Evolutionary conservation across 2,888 invertebrate species (phyloP), one percentile per base, ranked within the genome.

Genomic region (Portevinia maculata): DNA sequence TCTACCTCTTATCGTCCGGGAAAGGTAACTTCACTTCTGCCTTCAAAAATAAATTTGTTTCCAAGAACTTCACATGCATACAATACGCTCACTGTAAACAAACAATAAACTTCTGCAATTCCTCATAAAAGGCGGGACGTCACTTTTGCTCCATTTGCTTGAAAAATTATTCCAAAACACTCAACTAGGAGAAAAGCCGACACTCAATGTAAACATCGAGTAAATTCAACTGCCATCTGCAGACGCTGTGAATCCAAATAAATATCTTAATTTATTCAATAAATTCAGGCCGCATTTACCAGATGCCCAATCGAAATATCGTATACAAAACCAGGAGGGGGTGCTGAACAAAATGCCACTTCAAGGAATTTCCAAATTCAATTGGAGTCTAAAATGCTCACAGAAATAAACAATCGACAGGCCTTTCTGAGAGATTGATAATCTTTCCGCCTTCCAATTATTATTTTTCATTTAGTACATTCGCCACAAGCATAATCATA

Each of bases 251-350:
- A 52, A 60, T 67, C 15, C 17, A 67, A 59, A 67, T 44, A 67
- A 67, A 67, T 24, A 24, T 50, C 57, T 32, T 41, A 21, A 53
- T 75, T 75, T 75, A 75, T 75, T 52, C 44, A 50, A 39, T 41
- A 30, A 59, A 39, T 48, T 55, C 37, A 30, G 15, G 9, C 30
- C 46, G 55, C 17, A 39, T 3, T 6, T 24, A 28, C 41, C 41
- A 71, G 34, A 60, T 34, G 52, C 34, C 32, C 28, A 52, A 71
- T 60, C 9, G 50, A 53, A 44, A 41, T 9, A 50, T 24, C 5
- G 24, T 24, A 24, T 5, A 30, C 21, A 11, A 19, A 11, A 34
- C 13, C 5, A 2, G 3, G 24, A 24, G 24, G 11, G n/a, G n/a
- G n/a, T n/a, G n/a, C n/a, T n/a, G n/a, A n/a, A n/a, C n/a, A n/a